phyloP scores from a whole-genome alignment of 2,797 vertebrate genomes.

The Eulemur albifrons region DNA sequence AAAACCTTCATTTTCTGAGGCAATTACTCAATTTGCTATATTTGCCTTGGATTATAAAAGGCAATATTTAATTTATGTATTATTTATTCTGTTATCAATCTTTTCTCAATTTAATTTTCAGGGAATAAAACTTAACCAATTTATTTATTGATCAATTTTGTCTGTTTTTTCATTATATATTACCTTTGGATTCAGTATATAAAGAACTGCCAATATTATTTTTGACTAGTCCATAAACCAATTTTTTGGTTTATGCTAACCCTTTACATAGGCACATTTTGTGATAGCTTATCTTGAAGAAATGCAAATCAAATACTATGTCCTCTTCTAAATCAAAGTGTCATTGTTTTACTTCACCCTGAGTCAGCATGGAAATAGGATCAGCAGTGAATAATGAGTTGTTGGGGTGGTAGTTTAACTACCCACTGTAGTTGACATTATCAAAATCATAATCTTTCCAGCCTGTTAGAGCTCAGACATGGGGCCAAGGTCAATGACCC shows the following conservation, averaged over 20 bases:
- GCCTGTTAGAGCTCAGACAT: background rate
- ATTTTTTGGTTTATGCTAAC: background rate
- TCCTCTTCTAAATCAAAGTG: background rate
- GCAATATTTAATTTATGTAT: background rate
- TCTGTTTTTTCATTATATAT: background rate
- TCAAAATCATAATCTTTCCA: background rate
- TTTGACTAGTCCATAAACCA: background rate
- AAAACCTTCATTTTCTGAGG: background rate
- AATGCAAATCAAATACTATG: background rate
- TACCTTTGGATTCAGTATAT: background rate
- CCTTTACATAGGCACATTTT: background rate
- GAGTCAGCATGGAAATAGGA: background rate
- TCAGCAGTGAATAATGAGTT: background rate
- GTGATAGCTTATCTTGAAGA: background rate
- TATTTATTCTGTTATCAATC: background rate
- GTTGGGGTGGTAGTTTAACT: background rate
- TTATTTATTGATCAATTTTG: background rate
- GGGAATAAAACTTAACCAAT: background rate
- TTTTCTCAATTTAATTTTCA: background rate
- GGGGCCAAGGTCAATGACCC: background rate
- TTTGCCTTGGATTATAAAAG: background rate
- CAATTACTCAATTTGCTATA: background rate
- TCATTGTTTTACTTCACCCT: background rate
- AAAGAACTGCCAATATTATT: background rate
- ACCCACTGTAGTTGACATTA: background rate